Percentiles rank a stretch among this genome's conserved stretches.
phyloP scores from a whole-genome alignment of 2,888 invertebrate genomes.

The Rhopalosiphum nymphaeae region DNA sequence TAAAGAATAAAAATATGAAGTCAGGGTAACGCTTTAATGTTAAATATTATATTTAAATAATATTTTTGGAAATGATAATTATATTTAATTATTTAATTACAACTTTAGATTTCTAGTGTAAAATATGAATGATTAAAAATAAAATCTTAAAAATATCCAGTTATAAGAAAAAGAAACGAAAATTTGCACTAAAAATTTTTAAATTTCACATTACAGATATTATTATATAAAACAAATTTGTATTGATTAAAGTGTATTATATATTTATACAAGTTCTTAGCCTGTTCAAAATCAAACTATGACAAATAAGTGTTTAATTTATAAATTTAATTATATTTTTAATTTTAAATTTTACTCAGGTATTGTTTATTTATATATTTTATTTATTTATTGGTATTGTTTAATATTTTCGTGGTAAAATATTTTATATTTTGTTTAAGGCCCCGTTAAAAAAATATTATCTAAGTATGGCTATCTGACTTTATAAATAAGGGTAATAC shows the following conservation, averaged over 20 bases:
- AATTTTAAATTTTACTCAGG: too few relatives aligned
- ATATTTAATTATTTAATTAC: not conserved
- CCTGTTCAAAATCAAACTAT: not conserved
- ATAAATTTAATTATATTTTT: not conserved
- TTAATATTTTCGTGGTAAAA: not conserved
- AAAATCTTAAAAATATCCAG: not conserved
- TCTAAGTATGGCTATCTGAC: too few relatives aligned
- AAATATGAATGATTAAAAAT: not conserved
- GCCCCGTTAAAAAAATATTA: not conserved
- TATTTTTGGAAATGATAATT: not conserved
- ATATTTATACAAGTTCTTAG: not conserved
- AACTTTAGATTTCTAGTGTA: not conserved
- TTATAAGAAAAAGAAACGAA: not conserved
- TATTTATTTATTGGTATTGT: too few relatives aligned
- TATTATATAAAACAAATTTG: not conserved
- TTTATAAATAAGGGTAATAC: too few relatives aligned
- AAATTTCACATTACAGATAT: too few relatives aligned
- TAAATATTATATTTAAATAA: not conserved
- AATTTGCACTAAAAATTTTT: not conserved
- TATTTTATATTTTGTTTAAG: not conserved
- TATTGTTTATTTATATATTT: not conserved
- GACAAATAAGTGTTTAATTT: not conserved
- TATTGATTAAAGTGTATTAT: not conserved
- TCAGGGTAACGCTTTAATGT: not conserved
- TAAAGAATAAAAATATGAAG: not conserved